Evolutionary conservation across 2,797 vertebrate species (phyloP).

Genomic region (Ctenochaetus hawaiiensis): DNA sequence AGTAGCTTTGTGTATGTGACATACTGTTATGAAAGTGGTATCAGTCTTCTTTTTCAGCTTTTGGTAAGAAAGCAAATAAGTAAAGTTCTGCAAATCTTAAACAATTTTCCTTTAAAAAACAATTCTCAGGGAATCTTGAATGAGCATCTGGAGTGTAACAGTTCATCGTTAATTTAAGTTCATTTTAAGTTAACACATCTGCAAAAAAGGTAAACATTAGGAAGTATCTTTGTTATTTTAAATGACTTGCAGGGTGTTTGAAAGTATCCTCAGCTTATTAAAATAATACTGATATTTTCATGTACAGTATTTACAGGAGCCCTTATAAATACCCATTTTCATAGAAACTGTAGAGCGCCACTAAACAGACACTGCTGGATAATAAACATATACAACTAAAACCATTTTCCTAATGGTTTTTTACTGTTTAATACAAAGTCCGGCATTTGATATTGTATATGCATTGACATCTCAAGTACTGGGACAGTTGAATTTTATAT

Average conservation of each 20-base stretch:
- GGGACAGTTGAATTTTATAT: not conserved
- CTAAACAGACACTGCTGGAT: constrained; percentile 51
- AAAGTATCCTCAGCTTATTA: constrained; percentile 44
- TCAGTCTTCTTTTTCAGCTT: not conserved
- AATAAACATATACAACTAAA: constrained; percentile 71
- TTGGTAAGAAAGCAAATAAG: not conserved
- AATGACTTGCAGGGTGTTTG: constrained; percentile 13
- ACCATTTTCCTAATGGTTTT: constrained; percentile 50
- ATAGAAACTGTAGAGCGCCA: constrained; percentile 78
- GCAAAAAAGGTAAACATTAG: constrained; percentile 16
- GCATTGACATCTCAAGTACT: constrained; percentile 8
- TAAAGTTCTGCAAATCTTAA: not conserved
- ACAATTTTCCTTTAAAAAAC: not conserved
- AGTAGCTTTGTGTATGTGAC: no score
- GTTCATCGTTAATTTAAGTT: not conserved
- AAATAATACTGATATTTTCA: constrained; percentile 87
- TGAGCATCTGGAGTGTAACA: not conserved
- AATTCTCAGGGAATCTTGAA: not conserved
- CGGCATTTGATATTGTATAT: constrained; percentile 1
- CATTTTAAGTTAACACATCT: not conserved
- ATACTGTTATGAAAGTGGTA: no score
- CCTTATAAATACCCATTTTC: constrained; percentile 81
- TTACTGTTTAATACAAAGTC: constrained; percentile 24
- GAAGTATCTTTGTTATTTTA: not conserved
- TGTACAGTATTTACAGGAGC: constrained; percentile 89